Evolutionary conservation across 1,140 invertebrate genomes (phyloP).

Genomic region (Zaprionus nigranus): DNA sequence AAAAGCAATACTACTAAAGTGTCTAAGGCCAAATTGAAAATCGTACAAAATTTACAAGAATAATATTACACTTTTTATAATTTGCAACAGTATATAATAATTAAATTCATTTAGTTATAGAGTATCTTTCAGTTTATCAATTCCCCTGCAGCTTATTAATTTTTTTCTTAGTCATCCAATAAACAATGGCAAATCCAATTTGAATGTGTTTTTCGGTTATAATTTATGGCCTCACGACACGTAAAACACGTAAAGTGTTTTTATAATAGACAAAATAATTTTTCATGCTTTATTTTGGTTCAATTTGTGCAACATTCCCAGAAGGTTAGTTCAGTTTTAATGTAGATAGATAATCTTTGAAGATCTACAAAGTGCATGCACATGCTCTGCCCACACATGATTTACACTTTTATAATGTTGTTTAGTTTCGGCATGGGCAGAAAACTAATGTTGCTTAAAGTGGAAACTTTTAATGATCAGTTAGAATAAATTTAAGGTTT

Average conservation of each 20-base stretch:
- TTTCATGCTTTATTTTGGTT: not conserved
- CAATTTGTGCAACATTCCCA: constrained; percentile 3
- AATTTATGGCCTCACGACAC: constrained; percentile 31
- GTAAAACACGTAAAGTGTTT: constrained; percentile 32
- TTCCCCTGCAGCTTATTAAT: not conserved
- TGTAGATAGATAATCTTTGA: not conserved
- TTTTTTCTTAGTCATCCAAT: constrained; percentile 13
- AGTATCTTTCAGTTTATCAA: constrained; percentile 9
- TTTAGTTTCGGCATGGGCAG: not conserved
- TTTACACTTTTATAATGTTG: not conserved
- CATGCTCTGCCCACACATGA: not conserved
- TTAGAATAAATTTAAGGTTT: not conserved
- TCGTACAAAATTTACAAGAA: too few relatives aligned
- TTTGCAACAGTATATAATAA: too few relatives aligned
- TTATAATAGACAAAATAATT: constrained; percentile 3
- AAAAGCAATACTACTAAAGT: too few relatives aligned
- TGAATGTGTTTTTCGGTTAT: not conserved
- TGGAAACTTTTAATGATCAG: not conserved
- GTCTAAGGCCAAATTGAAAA: too few relatives aligned
- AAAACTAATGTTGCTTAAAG: not conserved
- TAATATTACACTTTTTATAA: too few relatives aligned
- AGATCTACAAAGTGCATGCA: not conserved
- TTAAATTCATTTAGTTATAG: not conserved
- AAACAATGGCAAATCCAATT: constrained; percentile 24
- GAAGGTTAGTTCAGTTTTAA: constrained; percentile 16